A percentile compares a stretch with the other conserved stretches of the same genome.
These are phyloP conservation scores for Ceyx melanurus DNA, from an alignment of 2,113 vertebrate genomes.

Conservation along the genomic window DNA sequence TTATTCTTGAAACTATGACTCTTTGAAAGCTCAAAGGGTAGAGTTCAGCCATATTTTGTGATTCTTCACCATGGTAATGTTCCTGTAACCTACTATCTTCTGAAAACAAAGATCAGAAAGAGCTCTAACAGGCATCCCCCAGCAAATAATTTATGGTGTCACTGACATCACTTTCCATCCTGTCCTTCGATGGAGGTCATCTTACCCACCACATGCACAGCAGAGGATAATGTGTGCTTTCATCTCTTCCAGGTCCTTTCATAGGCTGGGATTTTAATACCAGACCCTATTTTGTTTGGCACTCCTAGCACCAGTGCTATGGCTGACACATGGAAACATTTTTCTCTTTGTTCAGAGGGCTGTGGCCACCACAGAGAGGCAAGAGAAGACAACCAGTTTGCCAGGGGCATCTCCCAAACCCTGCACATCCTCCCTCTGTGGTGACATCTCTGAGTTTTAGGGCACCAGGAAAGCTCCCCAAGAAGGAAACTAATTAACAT, in stretches of 20 bases:
- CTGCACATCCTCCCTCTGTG: not conserved
- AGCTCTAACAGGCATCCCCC: not conserved
- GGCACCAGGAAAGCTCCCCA: not conserved
- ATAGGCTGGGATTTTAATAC: not conserved
- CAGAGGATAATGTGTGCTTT: not conserved
- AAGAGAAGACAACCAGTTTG: not conserved
- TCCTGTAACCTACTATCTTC: not conserved
- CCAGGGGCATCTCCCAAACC: not conserved
- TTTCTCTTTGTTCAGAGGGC: not conserved
- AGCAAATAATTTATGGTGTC: not conserved
- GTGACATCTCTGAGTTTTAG: not conserved
- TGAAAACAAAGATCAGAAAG: not conserved
- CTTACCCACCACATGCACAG: not conserved
- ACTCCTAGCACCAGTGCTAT: not conserved
- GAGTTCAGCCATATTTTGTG: not conserved
- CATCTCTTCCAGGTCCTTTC: not conserved
- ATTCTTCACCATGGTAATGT: not conserved
- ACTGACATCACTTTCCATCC: not conserved
- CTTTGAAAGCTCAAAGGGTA: not conserved
- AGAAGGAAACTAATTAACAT: not conserved
- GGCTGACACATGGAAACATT: not conserved
- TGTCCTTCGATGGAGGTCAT: not conserved
- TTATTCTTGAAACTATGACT: not conserved
- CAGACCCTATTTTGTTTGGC: not conserved
- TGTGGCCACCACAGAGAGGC: not conserved